phyloP scores from a whole-genome alignment of 2,797 vertebrate species.

The Syngnathus acus region DNA sequence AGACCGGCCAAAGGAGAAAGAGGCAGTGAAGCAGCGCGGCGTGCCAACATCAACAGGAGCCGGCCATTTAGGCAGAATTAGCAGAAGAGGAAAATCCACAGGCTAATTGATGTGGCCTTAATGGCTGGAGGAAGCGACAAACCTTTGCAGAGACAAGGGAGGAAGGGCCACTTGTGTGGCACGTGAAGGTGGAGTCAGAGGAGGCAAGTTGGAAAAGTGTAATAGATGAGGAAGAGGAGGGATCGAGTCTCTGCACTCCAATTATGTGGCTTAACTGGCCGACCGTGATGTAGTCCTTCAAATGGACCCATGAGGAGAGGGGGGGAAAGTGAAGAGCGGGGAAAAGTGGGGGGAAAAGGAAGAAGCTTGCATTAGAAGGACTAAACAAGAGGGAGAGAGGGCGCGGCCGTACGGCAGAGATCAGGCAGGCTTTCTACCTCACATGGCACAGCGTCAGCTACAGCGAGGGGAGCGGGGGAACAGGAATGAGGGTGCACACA shows the following conservation, averaged over 20 bases:
- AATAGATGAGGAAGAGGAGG: conserved; percentile 57
- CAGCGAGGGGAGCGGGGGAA: conserved; percentile 66
- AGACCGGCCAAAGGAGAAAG: conserved; percentile 35
- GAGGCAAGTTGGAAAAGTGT: conserved; percentile 65
- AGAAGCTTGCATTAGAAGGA: too few relatives aligned
- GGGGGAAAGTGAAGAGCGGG: not conserved
- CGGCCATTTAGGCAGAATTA: conserved; percentile 8
- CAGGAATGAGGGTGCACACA: conserved; percentile 65
- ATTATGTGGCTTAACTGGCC: conserved; percentile 83
- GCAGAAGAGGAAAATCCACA: conserved; percentile 2
- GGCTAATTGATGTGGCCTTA: not conserved
- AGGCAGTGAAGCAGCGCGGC: conserved; percentile 19
- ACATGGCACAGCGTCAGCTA: conserved; percentile 65
- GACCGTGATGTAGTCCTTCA: conserved; percentile 83
- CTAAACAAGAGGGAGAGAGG: not conserved
- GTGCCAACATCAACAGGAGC: conserved; percentile 3
- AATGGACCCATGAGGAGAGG: conserved; percentile 23
- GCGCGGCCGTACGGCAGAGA: conserved; percentile 16
- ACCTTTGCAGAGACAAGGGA: conserved; percentile 76
- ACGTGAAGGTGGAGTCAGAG: conserved; percentile 55
- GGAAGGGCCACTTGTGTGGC: conserved; percentile 68
- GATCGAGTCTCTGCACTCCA: conserved; percentile 62
- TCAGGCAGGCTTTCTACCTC: conserved; percentile 72
- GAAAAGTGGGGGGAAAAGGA: not conserved
- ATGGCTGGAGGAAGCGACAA: conserved; percentile 49